phyloP scores from a whole-genome alignment of 2,113 vertebrate genomes.

The Motacilla alba region DNA sequence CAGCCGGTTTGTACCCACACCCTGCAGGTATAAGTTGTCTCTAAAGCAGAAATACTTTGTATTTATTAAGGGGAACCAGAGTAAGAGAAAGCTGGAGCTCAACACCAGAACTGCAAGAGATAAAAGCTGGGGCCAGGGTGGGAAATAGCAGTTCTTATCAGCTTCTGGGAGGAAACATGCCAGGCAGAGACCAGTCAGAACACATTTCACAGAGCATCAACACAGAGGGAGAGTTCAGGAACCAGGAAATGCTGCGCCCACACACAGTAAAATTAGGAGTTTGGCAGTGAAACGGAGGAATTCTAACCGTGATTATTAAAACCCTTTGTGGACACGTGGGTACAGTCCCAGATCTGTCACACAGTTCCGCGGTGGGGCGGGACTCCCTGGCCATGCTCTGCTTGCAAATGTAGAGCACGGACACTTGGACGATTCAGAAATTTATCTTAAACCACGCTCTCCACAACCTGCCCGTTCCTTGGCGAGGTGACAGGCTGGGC shows the following conservation, averaged over 20 bases:
- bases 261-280: background rate
- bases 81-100: background rate
- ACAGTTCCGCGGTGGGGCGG: fast-evolving
- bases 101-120: background rate
- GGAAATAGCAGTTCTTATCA: background rate
- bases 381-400: background rate
- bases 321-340: background rate
- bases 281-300: background rate
- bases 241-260: background rate
- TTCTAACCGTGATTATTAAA: background rate
- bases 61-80: background rate
- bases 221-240: background rate
- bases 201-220: background rate
- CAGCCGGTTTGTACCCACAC: fast-evolving
- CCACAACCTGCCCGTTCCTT: fast-evolving
- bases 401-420: background rate
- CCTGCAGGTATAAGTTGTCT: background rate
- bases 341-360: background rate
- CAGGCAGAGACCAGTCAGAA: background rate
- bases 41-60: background rate
- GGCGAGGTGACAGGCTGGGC: background rate
- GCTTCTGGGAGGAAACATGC: background rate
- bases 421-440: background rate
- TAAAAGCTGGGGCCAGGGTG: background rate
- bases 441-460: background rate